A percentile compares a stretch with the other conserved stretches of the same genome.
phyloP scores from a whole-genome alignment of 2,797 vertebrate species.

The Poeciliopsis paucimaculata region DNA sequence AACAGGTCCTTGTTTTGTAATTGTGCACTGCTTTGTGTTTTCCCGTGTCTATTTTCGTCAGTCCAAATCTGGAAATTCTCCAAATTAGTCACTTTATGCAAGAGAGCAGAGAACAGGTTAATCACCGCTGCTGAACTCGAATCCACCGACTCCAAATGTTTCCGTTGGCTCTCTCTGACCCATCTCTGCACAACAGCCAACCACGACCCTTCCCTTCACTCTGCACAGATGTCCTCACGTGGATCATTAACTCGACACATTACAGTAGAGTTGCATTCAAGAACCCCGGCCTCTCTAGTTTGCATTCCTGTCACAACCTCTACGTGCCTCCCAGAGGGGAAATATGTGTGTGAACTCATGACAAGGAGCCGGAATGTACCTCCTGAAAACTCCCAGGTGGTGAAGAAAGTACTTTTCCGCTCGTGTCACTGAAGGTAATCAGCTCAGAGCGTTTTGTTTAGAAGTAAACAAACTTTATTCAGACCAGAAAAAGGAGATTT shows the following conservation, averaged over 20 bases:
- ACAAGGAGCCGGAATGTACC: slow-evolving; percentile 42
- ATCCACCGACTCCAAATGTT: slow-evolving; percentile 12
- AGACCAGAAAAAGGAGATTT: not conserved
- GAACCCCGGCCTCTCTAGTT: slow-evolving; percentile 65
- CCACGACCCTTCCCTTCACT: slow-evolving; percentile 26
- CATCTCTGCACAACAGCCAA: slow-evolving; percentile 14
- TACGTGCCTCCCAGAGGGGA: slow-evolving; percentile 73
- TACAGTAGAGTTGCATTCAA: slow-evolving; percentile 44
- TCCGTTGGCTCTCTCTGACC: slow-evolving; percentile 11
- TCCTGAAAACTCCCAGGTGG: slow-evolving; percentile 48
- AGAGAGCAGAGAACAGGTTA: not conserved
- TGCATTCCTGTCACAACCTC: slow-evolving; percentile 82
- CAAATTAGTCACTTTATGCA: slow-evolving; percentile 24
- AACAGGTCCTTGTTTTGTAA: not conserved
- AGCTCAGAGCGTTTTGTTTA: slow-evolving; percentile 17
- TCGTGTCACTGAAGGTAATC: slow-evolving; percentile 56
- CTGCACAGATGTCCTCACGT: slow-evolving; percentile 39
- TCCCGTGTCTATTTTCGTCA: not conserved
- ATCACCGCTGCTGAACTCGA: not conserved
- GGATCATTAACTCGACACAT: slow-evolving; percentile 78
- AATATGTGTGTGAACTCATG: slow-evolving; percentile 70
- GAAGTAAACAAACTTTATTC: not conserved
- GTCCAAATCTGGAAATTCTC: not conserved
- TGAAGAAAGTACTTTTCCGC: slow-evolving; percentile 40
- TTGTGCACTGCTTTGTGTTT: not conserved